Conservation (phyloP, 1,140 invertebrate genomes). For the Epicauta chinensis region DNA sequence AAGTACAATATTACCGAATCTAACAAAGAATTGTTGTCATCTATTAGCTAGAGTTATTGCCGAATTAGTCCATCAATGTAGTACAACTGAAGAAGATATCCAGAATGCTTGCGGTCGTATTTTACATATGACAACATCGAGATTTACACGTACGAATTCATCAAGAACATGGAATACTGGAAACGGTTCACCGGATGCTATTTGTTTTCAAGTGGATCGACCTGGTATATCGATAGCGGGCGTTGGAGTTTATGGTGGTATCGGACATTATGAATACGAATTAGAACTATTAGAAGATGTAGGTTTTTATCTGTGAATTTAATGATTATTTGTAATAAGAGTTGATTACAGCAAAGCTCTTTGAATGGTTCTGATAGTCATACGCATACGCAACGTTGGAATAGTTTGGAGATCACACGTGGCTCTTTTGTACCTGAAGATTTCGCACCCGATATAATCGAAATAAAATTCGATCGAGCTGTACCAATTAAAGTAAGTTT, state of each 20-base stretch:
- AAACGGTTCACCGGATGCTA: conserved; percentile 93
- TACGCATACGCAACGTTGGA: conserved; percentile 63
- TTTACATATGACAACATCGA: conserved; percentile 77
- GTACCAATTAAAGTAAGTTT: conserved; percentile 70
- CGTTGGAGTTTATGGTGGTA: conserved; percentile 82
- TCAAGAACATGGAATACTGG: conserved; percentile 94
- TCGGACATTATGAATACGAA: conserved; percentile 83
- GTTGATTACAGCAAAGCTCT: conserved; percentile 31
- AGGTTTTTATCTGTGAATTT: conserved; percentile 32
- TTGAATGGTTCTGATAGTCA: conserved; percentile 42
- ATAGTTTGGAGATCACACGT: conserved; percentile 62
- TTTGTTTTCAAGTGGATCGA: conserved; percentile 89
- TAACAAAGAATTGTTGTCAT: conserved; percentile 81
- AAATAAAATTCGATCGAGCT: conserved; percentile 87
- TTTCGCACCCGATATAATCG: conserved; percentile 68
- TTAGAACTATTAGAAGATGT: conserved; percentile 83
- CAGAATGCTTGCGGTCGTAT: conserved; percentile 58
- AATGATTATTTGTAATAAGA: conserved; percentile 18
- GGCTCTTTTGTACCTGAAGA: conserved; percentile 73
- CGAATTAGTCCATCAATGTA: conserved; percentile 79
- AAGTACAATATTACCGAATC: conserved; percentile 47
- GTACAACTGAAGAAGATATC: conserved; percentile 59
- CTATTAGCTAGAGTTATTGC: conserved; percentile 78
- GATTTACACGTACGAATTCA: conserved; percentile 85
- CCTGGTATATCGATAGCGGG: conserved; percentile 85